phyloP scores from a whole-genome alignment of 1,140 invertebrate genomes.

The Psilanteris sp. region DNA sequence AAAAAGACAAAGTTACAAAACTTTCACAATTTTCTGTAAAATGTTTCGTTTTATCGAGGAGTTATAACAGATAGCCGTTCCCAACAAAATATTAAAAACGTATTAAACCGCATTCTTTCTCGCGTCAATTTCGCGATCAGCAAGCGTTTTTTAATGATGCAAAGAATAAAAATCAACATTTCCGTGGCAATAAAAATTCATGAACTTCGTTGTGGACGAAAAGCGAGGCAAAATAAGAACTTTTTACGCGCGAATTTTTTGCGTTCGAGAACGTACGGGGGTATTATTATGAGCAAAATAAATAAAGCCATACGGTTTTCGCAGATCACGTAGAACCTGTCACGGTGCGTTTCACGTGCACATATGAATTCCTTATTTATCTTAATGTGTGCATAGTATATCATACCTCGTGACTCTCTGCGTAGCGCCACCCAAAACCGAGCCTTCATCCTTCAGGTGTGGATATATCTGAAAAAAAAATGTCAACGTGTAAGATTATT shows the following conservation, averaged over 20 bases:
- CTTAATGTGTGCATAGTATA: slow-evolving; percentile 48
- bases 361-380: slow-evolving; percentile 50
- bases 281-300: slow-evolving; percentile 29
- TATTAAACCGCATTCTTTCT: slow-evolving; percentile 36
- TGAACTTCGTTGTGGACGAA: neutral
- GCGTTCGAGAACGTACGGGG: neutral
- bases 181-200: slow-evolving; percentile 15
- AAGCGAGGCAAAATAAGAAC: neutral
- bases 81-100: slow-evolving; percentile 43
- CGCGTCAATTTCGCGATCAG: slow-evolving; percentile 13
- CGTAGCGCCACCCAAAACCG: slow-evolving; percentile 75
- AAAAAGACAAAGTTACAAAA: slow-evolving; percentile 60
- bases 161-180: slow-evolving; percentile 5
- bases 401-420: slow-evolving; percentile 77
- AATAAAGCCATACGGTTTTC: slow-evolving; percentile 40
- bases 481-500: slow-evolving; percentile 23
- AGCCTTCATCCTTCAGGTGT: slow-evolving; percentile 75
- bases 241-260: slow-evolving; percentile 27
- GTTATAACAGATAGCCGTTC: slow-evolving; percentile 36
- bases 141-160: neutral
- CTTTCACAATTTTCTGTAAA: slow-evolving; percentile 61
- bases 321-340: slow-evolving; percentile 48
- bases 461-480: slow-evolving; percentile 76
- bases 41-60: slow-evolving; percentile 45
- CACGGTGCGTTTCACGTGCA: slow-evolving; percentile 31